These are phyloP conservation scores for Macrostomum lignano DNA, from an alignment of 1,140 invertebrate genomes.

Conservation along the genomic window DNA sequence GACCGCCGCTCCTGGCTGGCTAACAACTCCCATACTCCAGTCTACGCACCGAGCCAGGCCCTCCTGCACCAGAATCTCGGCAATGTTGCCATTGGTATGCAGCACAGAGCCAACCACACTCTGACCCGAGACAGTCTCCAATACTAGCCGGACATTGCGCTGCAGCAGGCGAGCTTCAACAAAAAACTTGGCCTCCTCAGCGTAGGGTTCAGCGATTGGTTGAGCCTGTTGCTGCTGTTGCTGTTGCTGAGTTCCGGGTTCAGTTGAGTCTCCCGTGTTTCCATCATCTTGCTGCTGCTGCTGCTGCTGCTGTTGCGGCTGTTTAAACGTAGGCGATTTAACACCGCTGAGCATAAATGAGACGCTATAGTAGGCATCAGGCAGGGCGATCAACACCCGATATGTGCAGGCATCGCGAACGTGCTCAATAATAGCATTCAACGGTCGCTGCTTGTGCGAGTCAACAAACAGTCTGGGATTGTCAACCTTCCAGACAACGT, in stretches of 20 bases:
- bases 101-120: conserved; percentile 58
- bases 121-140: conserved; percentile 60
- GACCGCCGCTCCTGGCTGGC: conserved; percentile 38
- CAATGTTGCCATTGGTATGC: conserved; percentile 77
- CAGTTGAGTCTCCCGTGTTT: conserved; percentile 15
- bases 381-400: conserved; percentile 51
- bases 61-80: conserved; percentile 56
- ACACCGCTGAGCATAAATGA: conserved; percentile 66
- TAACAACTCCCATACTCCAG: conserved; percentile 66
- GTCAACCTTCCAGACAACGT: conserved; percentile 56
- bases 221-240: no score
- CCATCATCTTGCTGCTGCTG: neutral
- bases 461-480: conserved; percentile 52
- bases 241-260: conserved; percentile 34
- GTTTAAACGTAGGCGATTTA: conserved; percentile 4
- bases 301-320: neutral
- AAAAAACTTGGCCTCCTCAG: conserved; percentile 57
- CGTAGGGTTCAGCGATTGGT: conserved; percentile 37
- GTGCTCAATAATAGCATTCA: conserved; percentile 63
- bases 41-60: conserved; percentile 87
- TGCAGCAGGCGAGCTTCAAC: conserved; percentile 66
- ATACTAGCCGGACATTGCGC: conserved; percentile 59
- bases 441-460: conserved; percentile 42
- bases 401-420: conserved; percentile 82
- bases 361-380: conserved; percentile 43